Evolutionary conservation across 2,797 vertebrate species (phyloP).

Genomic region (Micromesistius poutassou): DNA sequence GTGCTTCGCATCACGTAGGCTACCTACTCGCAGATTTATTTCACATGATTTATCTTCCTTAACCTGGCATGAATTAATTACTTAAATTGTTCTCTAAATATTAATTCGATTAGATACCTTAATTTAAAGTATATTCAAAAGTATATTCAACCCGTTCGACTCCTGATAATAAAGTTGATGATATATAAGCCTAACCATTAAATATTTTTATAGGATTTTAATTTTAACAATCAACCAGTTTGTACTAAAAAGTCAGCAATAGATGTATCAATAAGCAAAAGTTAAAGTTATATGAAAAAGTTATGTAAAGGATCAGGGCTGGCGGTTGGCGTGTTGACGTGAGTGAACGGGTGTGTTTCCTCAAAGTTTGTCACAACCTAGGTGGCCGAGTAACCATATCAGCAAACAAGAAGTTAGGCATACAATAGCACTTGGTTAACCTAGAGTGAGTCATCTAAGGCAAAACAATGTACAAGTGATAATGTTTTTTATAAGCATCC

Average conservation of each 20-base stretch:
- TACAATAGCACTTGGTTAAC: not conserved
- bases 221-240: not conserved
- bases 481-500: no score
- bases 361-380: not conserved
- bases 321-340: not conserved
- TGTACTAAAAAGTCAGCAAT: not conserved
- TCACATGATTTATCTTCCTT: not conserved
- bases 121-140: not conserved
- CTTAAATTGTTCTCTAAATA: not conserved
- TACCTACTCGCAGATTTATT: not conserved
- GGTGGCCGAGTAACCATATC: no score
- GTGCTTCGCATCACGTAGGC: not conserved
- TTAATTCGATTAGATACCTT: not conserved
- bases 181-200: not conserved
- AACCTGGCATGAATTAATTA: not conserved
- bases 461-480: no score
- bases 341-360: no score
- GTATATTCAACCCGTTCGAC: not conserved
- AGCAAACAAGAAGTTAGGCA: no score
- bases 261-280: not conserved
- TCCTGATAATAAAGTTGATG: not conserved
- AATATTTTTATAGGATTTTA: not conserved
- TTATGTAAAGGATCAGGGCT: not conserved
- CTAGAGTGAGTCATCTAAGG: no score
- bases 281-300: not conserved